phyloP scores from a whole-genome alignment of 2,888 invertebrate species.

The Microdon myrmicae region DNA sequence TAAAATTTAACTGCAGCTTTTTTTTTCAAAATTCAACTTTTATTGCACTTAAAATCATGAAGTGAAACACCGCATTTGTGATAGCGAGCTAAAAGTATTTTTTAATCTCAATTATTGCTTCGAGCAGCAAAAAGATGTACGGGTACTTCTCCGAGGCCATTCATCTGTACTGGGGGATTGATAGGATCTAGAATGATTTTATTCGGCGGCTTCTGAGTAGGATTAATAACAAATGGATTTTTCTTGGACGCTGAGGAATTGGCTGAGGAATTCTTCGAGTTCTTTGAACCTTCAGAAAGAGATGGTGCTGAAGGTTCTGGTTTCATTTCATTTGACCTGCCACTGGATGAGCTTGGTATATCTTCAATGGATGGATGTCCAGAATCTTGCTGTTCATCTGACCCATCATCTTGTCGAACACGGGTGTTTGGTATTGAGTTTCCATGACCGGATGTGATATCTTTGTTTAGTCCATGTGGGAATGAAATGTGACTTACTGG shows the following conservation, averaged over 20 bases:
- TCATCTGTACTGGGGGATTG: conserved; percentile 50
- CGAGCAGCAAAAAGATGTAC: conserved; percentile 55
- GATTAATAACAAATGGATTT: conserved; percentile 55
- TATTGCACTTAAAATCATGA: conserved; percentile 20
- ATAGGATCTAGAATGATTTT: conserved; percentile 58
- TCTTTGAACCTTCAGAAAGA: conserved; percentile 7
- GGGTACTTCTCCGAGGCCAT: conserved; percentile 51
- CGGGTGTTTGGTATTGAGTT: neutral
- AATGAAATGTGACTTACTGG: conserved; percentile 56
- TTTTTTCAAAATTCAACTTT: too few relatives aligned
- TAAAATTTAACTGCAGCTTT: too few relatives aligned
- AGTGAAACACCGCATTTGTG: neutral
- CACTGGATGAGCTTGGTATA: conserved; percentile 51
- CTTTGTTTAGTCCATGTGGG: conserved; percentile 36
- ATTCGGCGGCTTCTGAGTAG: conserved; percentile 52
- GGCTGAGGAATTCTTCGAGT: conserved; percentile 29
- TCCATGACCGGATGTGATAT: neutral
- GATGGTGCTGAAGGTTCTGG: conserved; percentile 41
- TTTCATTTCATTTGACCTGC: conserved; percentile 26
- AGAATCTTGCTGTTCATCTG: conserved; percentile 54
- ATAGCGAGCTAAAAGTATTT: neutral
- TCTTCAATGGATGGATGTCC: conserved; percentile 56
- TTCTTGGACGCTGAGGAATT: conserved; percentile 42
- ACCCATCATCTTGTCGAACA: neutral
- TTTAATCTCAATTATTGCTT: conserved; percentile 21